Conservation (phyloP, 2,888 invertebrate genomes). For the Lasioglossum villosulum region DNA sequence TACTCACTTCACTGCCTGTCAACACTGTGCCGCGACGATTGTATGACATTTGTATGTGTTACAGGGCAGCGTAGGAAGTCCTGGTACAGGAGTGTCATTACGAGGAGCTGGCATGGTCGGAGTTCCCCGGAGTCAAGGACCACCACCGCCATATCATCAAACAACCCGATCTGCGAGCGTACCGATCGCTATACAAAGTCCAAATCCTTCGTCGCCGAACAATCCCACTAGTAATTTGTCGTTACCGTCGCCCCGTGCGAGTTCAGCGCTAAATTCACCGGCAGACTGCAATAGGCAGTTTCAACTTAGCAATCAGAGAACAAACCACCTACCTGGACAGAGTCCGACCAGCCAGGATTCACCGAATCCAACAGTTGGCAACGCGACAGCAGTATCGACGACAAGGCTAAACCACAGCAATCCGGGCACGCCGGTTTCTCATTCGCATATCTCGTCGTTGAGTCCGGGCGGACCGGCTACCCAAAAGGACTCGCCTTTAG, state of each 20-base stretch:
- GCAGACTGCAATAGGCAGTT: slow-evolving; percentile 87
- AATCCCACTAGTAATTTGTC: slow-evolving; percentile 90
- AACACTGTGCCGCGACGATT: too few species aligned
- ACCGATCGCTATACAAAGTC: slow-evolving; percentile 90
- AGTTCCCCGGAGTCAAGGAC: slow-evolving; percentile 88
- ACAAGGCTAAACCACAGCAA: slow-evolving; percentile 88
- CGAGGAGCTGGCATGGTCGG: slow-evolving; percentile 81
- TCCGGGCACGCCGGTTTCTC: slow-evolving; percentile 89
- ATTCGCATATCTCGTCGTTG: slow-evolving; percentile 81
- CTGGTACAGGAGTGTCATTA: slow-evolving; percentile 76
- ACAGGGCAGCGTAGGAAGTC: slow-evolving; percentile 77
- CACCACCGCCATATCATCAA: slow-evolving; percentile 92
- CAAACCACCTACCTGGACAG: slow-evolving; percentile 86
- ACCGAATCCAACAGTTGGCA: slow-evolving; percentile 83
- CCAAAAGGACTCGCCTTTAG: slow-evolving; percentile 81
- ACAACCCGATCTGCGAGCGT: slow-evolving; percentile 90
- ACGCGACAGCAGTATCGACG: slow-evolving; percentile 75
- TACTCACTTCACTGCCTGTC: too few species aligned
- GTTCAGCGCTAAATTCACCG: slow-evolving; percentile 90
- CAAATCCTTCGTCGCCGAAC: slow-evolving; percentile 90
- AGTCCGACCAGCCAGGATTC: slow-evolving; percentile 88
- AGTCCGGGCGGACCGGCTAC: slow-evolving; percentile 82
- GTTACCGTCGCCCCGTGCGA: slow-evolving; percentile 90
- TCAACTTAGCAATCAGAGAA: slow-evolving; percentile 81
- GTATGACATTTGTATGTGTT: slow-evolving; percentile 28